phyloP scores from a whole-genome alignment of 2,888 invertebrate genomes.

The Fragum fragum region DNA sequence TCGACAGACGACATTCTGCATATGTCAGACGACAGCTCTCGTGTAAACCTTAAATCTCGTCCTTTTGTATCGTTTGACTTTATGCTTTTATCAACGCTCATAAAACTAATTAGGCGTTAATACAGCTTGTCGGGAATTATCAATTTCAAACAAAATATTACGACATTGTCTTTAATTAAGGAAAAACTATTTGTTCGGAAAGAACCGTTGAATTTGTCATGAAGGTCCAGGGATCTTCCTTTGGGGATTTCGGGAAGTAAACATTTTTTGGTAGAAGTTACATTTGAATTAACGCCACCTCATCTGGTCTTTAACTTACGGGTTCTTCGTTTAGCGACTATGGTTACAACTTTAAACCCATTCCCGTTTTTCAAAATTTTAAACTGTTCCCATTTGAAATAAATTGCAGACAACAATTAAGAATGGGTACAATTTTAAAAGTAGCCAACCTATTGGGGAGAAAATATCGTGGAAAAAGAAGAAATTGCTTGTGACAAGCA shows the following conservation, averaged over 20 bases:
- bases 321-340: no score
- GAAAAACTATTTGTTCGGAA: conserved; percentile 33
- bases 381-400: no score
- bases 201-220: conserved; percentile 9
- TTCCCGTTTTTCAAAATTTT: no score
- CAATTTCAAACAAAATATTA: conserved; percentile 66
- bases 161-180: conserved; percentile 50
- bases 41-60: conserved; percentile 50
- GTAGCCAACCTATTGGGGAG: no score
- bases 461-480: no score
- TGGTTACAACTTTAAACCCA: no score
- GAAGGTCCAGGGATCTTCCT: not conserved
- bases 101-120: conserved; percentile 69
- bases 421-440: no score
- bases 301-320: no score
- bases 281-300: no score
- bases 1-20: conserved; percentile 63
- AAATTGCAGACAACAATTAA: no score
- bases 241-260: not conserved
- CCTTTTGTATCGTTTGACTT: conserved; percentile 60
- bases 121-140: conserved; percentile 63
- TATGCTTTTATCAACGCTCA: conserved; percentile 62
- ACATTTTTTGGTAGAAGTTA: no score
- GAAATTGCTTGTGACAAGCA: no score
- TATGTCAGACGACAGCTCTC: conserved; percentile 55